Evolutionary conservation across 2,113 vertebrate genomes (phyloP), one percentile per base, ranked within the genome.

Genomic region (Lycaon pictus): DNA sequence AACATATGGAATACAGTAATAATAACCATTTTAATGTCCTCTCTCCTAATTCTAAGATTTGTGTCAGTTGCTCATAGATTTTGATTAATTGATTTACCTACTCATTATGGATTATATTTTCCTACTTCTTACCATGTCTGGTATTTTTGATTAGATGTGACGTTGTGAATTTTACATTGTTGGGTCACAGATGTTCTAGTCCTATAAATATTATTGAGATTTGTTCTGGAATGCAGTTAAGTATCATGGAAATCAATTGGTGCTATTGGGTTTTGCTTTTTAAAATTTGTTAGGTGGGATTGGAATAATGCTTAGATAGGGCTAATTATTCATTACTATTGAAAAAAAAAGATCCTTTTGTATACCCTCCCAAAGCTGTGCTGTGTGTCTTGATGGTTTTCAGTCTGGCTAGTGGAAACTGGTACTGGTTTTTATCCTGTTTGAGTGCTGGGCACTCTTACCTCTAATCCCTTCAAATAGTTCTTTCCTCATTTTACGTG

Each of bases 171-270:
- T 80, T 88, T 90, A 80, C 9, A 72, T 69, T 63, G 11, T 53
- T 91, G 53, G 51, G 12, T 76, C 56, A 67, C 29, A 5, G 2
- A 37, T 81, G 81, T 88, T 85, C 35, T 62, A 55, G 55, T 93
- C 20, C 16, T 91, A 60, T 65, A 74, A 90, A 43, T 86, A 67
- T 20, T 72, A 79, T 22, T 67, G 48, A 95, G 12, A 67, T 94
- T 82, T 94, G 17, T 81, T 84, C 23, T 95, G 43, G 72, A 43
- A 43, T 86, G 11, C n/a, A 84, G 13, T 17, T 76, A 96, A 90
- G 9, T 80, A 53, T 51, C 7, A 29, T 93, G 51, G 63, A 80
- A 80, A 79, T 1, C 48, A 35, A 58, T 29, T 90, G 62, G 77
- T 90, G 9, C 3, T 63, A 94, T 84, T 27, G 77, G 1, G 20